A percentile compares a stretch with the other conserved stretches of the same genome.
Conservation (phyloP, 2,113 vertebrate species). For the Apaloderma vittatum region DNA sequence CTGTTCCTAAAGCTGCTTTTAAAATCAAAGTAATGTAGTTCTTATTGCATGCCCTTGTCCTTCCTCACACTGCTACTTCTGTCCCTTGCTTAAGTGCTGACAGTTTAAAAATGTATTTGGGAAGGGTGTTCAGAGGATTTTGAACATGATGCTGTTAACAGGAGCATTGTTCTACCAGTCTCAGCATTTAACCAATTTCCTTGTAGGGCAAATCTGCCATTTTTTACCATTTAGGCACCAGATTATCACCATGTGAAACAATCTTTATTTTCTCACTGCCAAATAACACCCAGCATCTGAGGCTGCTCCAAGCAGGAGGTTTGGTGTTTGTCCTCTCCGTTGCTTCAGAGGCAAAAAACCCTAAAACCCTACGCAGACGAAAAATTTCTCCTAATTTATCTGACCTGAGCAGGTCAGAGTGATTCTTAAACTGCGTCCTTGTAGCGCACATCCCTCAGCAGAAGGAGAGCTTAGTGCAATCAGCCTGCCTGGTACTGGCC, state of each 20-base stretch:
- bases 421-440: neutral
- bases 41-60: neutral
- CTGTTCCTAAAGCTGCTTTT: slow-evolving; percentile 7
- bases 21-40: slow-evolving; percentile 4
- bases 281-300: neutral
- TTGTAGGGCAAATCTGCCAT: slow-evolving; percentile 31
- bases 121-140: neutral
- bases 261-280: neutral
- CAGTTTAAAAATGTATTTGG: slow-evolving; percentile 35
- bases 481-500: neutral
- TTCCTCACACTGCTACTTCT: neutral
- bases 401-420: neutral
- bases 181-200: neutral
- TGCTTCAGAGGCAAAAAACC: neutral
- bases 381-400: neutral
- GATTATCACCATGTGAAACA: slow-evolving; percentile 1
- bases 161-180: neutral
- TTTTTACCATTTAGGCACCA: neutral
- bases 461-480: neutral
- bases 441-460: neutral
- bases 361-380: neutral
- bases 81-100: neutral
- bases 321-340: neutral
- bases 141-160: neutral
- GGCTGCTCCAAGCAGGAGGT: neutral